phyloP scores from a whole-genome alignment of 2,797 vertebrate genomes.

The Eospalax fontanierii region DNA sequence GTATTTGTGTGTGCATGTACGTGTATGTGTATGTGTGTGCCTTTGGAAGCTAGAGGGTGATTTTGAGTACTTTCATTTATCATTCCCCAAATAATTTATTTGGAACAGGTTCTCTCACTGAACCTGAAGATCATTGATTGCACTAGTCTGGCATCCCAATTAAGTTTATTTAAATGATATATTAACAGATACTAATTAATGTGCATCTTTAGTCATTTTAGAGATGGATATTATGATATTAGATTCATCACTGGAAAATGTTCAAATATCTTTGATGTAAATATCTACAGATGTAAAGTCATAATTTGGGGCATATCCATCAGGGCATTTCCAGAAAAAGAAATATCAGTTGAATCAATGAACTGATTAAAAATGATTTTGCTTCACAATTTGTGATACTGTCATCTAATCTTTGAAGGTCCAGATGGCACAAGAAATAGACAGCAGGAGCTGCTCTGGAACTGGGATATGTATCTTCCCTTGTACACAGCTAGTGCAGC shows the following conservation, averaged over 20 bases:
- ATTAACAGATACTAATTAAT: background rate
- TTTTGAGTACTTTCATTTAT: background rate
- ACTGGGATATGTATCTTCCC: background rate
- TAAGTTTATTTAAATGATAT: background rate
- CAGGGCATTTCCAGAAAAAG: background rate
- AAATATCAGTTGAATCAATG: background rate
- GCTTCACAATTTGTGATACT: background rate
- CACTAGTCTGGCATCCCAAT: too few species aligned
- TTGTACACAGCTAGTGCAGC: background rate
- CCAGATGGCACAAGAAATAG: rapidly evolving
- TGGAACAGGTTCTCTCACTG: background rate
- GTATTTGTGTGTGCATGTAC: background rate
- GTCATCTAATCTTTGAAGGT: background rate
- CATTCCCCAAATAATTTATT: background rate
- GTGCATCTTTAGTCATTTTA: background rate
- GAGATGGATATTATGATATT: background rate
- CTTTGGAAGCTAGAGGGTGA: background rate
- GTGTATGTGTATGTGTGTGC: background rate
- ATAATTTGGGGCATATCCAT: background rate
- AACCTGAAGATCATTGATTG: background rate
- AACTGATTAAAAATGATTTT: background rate
- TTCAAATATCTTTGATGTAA: too few species aligned
- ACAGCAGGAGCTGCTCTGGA: too few species aligned
- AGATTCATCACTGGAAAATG: background rate
- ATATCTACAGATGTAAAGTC: too few species aligned